Conservation (phyloP, 1,140 invertebrate species). For the Drosophila eugracilis region DNA sequence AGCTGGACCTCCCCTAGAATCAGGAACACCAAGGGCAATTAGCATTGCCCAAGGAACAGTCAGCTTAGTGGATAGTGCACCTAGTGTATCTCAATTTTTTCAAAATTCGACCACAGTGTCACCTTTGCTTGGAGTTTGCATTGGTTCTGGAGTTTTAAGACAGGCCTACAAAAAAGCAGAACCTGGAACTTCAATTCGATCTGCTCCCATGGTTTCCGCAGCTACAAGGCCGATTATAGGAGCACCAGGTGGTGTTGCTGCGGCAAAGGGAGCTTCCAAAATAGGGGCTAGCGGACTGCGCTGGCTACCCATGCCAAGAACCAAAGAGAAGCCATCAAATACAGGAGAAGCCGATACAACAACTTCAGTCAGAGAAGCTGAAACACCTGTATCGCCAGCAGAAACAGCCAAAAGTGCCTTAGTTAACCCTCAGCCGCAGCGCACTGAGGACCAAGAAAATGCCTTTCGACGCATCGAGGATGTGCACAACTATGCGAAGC, state of each 20-base stretch:
- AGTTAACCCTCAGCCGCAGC: constrained; percentile 46
- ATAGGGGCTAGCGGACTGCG: constrained; percentile 1
- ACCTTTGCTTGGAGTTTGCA: not conserved
- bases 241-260: not conserved
- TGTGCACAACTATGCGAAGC: constrained; percentile 83
- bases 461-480: constrained; percentile 83
- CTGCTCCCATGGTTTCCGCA: too few species aligned
- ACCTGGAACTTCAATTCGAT: not conserved
- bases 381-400: not conserved
- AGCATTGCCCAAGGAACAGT: not conserved
- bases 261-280: not conserved
- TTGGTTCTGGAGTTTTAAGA: not conserved
- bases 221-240: too few species aligned
- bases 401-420: constrained; percentile 62
- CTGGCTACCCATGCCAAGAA: constrained; percentile 21
- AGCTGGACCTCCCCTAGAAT: not conserved
- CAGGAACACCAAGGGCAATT: too few species aligned
- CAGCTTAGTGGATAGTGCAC: not conserved
- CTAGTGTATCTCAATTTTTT: not conserved
- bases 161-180: not conserved
- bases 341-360: constrained; percentile 10
- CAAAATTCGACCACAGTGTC: not conserved
- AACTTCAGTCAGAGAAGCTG: not conserved
- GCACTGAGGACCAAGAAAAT: constrained; percentile 82
- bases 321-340: constrained; percentile 8